phyloP scores from a whole-genome alignment of 64 coral and sea anemone species.

The Actinia tenebrosa region DNA sequence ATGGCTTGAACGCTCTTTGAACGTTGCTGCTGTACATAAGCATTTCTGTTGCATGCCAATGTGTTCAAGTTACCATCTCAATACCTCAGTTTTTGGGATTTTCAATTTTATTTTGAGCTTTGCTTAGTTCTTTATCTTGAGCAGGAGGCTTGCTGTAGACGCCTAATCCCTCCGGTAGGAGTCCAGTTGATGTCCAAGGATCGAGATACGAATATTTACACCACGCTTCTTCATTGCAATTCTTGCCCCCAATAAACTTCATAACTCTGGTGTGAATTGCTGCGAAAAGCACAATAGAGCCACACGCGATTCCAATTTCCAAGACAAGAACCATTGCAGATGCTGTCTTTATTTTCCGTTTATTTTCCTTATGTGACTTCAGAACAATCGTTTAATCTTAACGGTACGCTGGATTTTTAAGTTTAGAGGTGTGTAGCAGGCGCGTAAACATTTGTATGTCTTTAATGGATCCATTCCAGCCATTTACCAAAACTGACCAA shows the following conservation, averaged over 20 bases:
- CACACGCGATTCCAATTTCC: slow-evolving; percentile 26
- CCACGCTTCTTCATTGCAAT: neutral
- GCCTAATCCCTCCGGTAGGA: slow-evolving; percentile 8
- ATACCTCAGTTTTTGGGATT: neutral
- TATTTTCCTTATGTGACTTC: neutral
- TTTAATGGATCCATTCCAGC: neutral
- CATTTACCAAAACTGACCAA: neutral
- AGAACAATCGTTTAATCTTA: neutral
- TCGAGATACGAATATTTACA: slow-evolving; percentile 9
- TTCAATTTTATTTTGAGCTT: neutral
- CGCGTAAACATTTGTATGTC: neutral
- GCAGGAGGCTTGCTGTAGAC: neutral
- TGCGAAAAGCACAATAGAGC: slow-evolving; percentile 28
- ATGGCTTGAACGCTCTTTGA: too few species aligned
- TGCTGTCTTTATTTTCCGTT: neutral
- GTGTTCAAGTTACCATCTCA: too few species aligned
- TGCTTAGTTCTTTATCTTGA: neutral
- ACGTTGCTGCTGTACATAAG: too few species aligned
- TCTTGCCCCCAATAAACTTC: neutral
- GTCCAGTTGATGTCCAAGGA: slow-evolving; percentile 27
- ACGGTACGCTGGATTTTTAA: neutral
- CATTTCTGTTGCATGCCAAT: too few species aligned
- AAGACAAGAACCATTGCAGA: slow-evolving; percentile 11
- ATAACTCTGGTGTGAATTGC: slow-evolving; percentile 16
- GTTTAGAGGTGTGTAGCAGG: neutral